Percentiles rank a stretch among this genome's conserved stretches.
These are phyloP conservation scores for Euzophera pinguis DNA, from an alignment of 2,888 invertebrate species.

Conservation along the genomic window DNA sequence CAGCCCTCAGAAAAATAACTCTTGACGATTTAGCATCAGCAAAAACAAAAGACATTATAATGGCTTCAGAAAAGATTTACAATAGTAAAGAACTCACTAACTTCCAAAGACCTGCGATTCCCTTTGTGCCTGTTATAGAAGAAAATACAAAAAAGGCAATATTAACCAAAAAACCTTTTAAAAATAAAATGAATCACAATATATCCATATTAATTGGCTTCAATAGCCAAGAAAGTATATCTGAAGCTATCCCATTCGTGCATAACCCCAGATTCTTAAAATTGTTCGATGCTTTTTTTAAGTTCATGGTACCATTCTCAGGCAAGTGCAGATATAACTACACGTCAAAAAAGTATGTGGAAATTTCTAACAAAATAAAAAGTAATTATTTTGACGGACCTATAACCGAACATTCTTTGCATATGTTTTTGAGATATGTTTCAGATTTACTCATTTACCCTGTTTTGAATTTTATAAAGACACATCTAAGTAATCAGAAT, in stretches of 20 bases:
- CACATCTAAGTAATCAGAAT: constrained; percentile 33
- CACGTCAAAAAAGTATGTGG: constrained; percentile 40
- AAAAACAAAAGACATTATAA: constrained; percentile 43
- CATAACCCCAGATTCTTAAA: constrained; percentile 53
- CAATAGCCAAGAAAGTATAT: constrained; percentile 69
- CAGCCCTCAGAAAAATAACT: constrained; percentile 38
- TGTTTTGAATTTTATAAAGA: constrained; percentile 60
- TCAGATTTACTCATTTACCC: constrained; percentile 68
- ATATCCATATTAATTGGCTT: constrained; percentile 72
- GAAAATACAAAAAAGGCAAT: constrained; percentile 40
- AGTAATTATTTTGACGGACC: constrained; percentile 49
- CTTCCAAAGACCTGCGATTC: constrained; percentile 56
- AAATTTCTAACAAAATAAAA: constrained; percentile 48
- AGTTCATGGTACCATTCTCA: constrained; percentile 64
- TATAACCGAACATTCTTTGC: constrained; percentile 46
- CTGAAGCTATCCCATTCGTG: constrained; percentile 64
- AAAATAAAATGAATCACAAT: constrained; percentile 26
- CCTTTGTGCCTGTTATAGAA: constrained; percentile 60
- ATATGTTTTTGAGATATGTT: constrained; percentile 55
- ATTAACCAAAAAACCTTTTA: constrained; percentile 32
- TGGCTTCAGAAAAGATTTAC: constrained; percentile 51
- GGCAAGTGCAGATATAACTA: constrained; percentile 51
- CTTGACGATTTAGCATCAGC: constrained; percentile 34
- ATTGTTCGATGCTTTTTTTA: constrained; percentile 47
- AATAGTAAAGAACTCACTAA: constrained; percentile 49